Base-by-base conservation (phyloP, 2,797 vertebrate genomes). In the Darevskia nairensis region DNA sequence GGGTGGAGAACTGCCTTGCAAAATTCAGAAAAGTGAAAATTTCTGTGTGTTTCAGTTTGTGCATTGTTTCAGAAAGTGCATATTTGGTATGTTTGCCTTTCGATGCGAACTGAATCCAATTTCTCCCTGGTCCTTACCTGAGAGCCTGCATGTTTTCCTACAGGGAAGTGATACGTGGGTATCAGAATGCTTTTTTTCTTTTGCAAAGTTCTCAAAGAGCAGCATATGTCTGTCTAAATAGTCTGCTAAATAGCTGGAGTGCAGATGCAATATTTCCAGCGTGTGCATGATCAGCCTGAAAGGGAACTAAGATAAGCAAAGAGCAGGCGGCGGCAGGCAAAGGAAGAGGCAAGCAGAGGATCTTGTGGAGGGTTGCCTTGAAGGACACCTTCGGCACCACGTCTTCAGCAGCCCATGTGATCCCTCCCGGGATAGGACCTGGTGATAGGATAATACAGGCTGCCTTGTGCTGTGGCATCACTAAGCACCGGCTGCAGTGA, bases 401-500 rank as follows among this genome's bases (percentile, higher is more conserved):
- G 25, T 71, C 82, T 77, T 59, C 82, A 55, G 44, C 50, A 91
- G 76, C 61, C 44, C 25, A 68, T 59, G 0, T 79, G 88, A 89
- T 50, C 23, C 72, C 61, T 88, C 32, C 80, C 35, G 23, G 10
- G 29, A 90, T 64, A 82, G 68, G 55, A 68, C 59, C 15, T 25
- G 27, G 10, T 0, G 0, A 79, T 19, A 29, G 69, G 17, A 81
- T 85, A 29, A 86, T 80, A 89, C 79, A 76, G 82, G 44, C 44
- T 59, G 72, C 35, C 9, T 59, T n/a, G 44, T 13, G 23, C 69
- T 68, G 44, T 88, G 81, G 79, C 46, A 21, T 91, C 87, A 90
- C 32, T 88, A 89, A 93, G 88, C 0, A 0, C 76, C 82, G 69
- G 68, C 82, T 72, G 21, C 25, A 27, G 35, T 84, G 86, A 84